These are phyloP conservation scores for Cerastis leucographa DNA, from an alignment of 2,888 invertebrate genomes.

Conservation along the genomic window DNA sequence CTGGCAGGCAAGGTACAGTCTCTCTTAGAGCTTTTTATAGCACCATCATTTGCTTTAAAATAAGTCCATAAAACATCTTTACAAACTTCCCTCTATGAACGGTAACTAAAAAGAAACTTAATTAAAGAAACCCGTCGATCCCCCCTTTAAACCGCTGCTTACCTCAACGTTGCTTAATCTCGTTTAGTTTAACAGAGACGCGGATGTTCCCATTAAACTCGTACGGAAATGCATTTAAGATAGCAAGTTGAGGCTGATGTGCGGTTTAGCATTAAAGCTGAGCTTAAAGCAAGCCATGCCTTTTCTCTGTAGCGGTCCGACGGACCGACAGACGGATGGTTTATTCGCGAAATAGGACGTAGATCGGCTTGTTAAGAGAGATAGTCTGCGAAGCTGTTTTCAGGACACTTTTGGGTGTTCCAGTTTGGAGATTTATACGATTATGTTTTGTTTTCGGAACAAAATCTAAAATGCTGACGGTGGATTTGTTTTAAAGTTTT, in stretches of 20 bases:
- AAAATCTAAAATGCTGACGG: background rate
- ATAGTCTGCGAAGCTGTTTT: conserved; percentile 47
- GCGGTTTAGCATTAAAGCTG: conserved; percentile 60
- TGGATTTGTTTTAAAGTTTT: conserved; percentile 9
- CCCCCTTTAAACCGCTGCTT: conserved; percentile 17
- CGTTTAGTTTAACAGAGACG: conserved; percentile 49
- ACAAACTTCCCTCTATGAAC: background rate
- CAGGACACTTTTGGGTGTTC: conserved; percentile 31
- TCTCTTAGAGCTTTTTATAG: background rate
- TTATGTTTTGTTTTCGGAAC: conserved; percentile 22
- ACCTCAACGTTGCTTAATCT: conserved; percentile 45
- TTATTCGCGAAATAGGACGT: conserved; percentile 52
- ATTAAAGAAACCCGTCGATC: conserved; percentile 32
- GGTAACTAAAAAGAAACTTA: conserved; percentile 29
- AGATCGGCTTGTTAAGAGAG: conserved; percentile 53
- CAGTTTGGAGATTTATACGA: conserved; percentile 25
- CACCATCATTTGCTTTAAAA: background rate
- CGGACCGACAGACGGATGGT: conserved; percentile 37
- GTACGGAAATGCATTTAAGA: conserved; percentile 65
- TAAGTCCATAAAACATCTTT: background rate
- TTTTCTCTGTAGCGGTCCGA: conserved; percentile 62
- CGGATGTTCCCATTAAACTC: conserved; percentile 52
- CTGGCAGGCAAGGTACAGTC: too few species aligned
- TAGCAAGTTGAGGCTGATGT: conserved; percentile 59
- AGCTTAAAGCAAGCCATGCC: conserved; percentile 55